These are phyloP conservation scores for Actinostola sp. DNA, from an alignment of 92 coral and sea anemone genomes.

Conservation along the genomic window DNA sequence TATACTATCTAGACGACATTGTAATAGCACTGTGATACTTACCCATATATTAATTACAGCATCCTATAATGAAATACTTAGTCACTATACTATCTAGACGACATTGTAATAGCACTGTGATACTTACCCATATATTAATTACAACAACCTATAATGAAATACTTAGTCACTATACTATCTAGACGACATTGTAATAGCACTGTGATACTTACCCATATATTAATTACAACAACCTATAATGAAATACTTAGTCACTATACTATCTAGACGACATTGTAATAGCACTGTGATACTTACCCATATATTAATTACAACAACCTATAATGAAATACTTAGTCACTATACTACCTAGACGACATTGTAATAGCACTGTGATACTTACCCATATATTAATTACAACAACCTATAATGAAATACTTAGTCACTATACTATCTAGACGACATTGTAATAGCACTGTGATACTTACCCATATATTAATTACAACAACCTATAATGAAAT, in stretches of 20 bases:
- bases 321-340: no score
- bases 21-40: not conserved
- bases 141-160: no score
- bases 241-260: no score
- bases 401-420: no score
- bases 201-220: slow-evolving; percentile 79
- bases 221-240: slow-evolving; percentile 79
- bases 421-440: not conserved
- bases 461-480: slow-evolving; percentile 87
- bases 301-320: slow-evolving; percentile 80
- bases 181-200: not conserved
- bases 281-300: slow-evolving; percentile 65
- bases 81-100: not conserved
- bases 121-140: slow-evolving; percentile 87
- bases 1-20: not conserved
- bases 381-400: slow-evolving; percentile 93
- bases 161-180: not conserved
- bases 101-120: not conserved
- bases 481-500: no score
- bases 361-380: not conserved
- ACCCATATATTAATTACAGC: slow-evolving; percentile 94
- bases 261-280: not conserved
- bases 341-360: not conserved
- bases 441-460: not conserved
- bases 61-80: no score